Base-by-base conservation (phyloP, 30 jellyfish, hydroid and myxozoan genomes). In the Chironex yamaguchii region DNA sequence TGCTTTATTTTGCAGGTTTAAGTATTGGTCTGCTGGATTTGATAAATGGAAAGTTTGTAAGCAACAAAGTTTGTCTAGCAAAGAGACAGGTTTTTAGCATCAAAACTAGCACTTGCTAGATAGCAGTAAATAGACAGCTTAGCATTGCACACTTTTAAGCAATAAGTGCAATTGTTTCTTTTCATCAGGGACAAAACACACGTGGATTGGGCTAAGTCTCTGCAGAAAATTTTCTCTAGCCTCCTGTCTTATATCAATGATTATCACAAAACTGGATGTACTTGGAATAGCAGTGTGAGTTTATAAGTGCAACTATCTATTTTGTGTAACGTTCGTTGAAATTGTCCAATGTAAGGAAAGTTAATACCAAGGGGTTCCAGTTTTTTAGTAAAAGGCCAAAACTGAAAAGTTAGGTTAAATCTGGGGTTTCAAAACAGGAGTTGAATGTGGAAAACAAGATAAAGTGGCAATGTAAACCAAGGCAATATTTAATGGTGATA, bases 161-260 rank as follows among this genome's bases (percentile, higher is more conserved):
- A n/a, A n/a, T n/a, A n/a, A n/a, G n/a, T n/a, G n/a, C n/a, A n/a
- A n/a, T n/a, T n/a, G n/a, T n/a, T n/a, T n/a, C n/a, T n/a, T n/a
- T n/a, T n/a, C n/a, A n/a, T n/a, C n/a, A 83, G 93, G 50, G 95
- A 91, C 58, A 95, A 94, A 49, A 88, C 91, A 53, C 99, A 96
- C 64, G 96, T 85, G 24, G 96, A 91, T 31, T 96, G 98, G 98
- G 98, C 97, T 21, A 81, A 87, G 20, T 82, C 97, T 11, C 69
- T 96, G 27, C 87, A 74, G 64, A 54, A 75, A 75, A 52, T 91
- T 53, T 50, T 90, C 51, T 76, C 90, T 31, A 95, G 71, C 1
- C 24, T 88, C 25, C 74, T 70, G 26, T 91, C 62, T 13, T 85
- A 91, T 72, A 84, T 84, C 71, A 82, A 88, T 48, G 96, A 96